phyloP scores from a whole-genome alignment of 2,113 vertebrate species.

The Tricholaema leucomelas region DNA sequence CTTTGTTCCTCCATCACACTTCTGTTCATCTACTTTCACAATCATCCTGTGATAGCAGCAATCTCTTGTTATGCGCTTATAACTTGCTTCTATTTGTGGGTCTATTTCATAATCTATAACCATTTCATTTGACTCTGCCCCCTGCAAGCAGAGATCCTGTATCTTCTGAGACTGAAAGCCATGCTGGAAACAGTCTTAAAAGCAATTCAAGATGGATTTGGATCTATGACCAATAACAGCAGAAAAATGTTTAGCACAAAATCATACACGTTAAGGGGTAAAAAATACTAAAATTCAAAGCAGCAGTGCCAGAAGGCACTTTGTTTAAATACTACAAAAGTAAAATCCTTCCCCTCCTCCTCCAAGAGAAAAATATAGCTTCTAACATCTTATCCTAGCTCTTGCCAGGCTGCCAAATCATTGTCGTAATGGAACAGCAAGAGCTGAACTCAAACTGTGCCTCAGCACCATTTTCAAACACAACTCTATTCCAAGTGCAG shows the following conservation, averaged over 20 bases:
- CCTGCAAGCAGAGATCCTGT: not conserved
- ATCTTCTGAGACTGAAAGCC: not conserved
- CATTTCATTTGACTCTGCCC: not conserved
- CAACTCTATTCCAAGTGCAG: not conserved
- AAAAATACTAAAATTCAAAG: not conserved
- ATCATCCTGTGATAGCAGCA: not conserved
- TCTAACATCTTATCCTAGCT: not conserved
- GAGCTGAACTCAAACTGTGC: slow-evolving; percentile 19
- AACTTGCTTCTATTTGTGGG: not conserved
- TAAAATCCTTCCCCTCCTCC: not conserved
- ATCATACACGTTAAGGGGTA: not conserved
- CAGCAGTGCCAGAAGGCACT: not conserved
- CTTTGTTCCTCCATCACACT: not conserved
- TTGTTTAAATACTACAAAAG: not conserved
- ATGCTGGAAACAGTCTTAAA: not conserved
- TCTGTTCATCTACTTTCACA: not conserved
- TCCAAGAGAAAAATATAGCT: not conserved
- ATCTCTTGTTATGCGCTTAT: not conserved
- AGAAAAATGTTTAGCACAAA: not conserved
- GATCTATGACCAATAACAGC: not conserved
- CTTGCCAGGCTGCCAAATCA: slow-evolving; percentile 30
- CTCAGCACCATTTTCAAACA: not conserved
- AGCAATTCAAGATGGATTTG: not conserved
- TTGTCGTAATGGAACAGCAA: not conserved
- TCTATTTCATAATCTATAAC: not conserved